Base-by-base conservation (phyloP, 2,888 invertebrate species). In the Pecten maximus region DNA sequence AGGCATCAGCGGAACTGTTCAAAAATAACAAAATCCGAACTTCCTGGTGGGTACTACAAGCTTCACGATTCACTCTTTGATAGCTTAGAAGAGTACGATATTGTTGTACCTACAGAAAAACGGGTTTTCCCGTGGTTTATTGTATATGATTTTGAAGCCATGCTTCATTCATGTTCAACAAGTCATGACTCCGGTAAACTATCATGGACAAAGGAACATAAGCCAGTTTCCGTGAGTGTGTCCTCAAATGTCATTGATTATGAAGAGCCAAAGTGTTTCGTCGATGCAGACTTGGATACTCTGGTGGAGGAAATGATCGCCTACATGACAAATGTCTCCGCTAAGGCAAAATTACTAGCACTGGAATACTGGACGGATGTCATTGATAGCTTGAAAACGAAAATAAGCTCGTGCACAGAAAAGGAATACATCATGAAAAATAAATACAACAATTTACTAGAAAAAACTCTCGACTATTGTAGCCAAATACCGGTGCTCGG, bases 141-240 rank as follows among this genome's bases (percentile, higher is more conserved):
- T 50, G 90, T 90, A 19, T 92, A 89, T 60, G 91, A 93, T 54
- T 91, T 91, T 40, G 92, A 93, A 89, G 86, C 90, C 23, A 90
- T 93, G 89, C 48, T 93, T 15, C n/a, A 87, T 8, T 40, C 89
- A 39, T 35, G 86, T 4, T n/a, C 40, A 39, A 87, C 35, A 23
- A 74, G 87, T 1, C 16, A 8, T n/a, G 74, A 54, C 23, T 87
- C 88, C 16, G 88, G 86, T 16, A 88, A 87, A 54, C 88, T 92
- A 23, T 88, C 90, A 10, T 93, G 91, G 91, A 93, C 92, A 2
- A 88, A 90, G 50, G 87, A 90, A 15, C 93, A 93, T 88, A 91
- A 91, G 0, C 92, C 92, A 40, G 88, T 93, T 28, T 91, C 91
- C 40, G 91, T 92, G 1, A 87, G 86, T 50, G 88, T 93, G 6